Evolutionary conservation across 2,888 invertebrate genomes (phyloP), one percentile per base, ranked within the genome.

Genomic region (Drepana falcataria): DNA sequence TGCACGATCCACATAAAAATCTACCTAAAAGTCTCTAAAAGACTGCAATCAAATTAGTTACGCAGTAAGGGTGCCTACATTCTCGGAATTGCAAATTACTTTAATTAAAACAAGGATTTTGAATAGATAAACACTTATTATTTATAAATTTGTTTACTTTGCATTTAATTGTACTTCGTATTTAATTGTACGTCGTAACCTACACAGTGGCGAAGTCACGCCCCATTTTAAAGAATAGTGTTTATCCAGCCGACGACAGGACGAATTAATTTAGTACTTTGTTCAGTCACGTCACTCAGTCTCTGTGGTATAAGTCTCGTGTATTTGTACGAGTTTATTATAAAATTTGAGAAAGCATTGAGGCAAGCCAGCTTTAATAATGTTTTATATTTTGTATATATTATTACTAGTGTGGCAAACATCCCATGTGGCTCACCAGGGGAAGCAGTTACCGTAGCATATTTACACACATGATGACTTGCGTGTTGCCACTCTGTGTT

Each of bases 161-260:
- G 6, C 9, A 9, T 7, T 9, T 9, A 9, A 44, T 44, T 44
- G 9, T 9, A 44, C 9, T 6, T 6, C 2, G 6, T 44, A 3
- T 6, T 6, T 9, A 9, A 7, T 40, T 6, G 2, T 40, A 2
- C 9, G 62, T n/a, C n/a, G n/a, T n/a, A n/a, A n/a, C n/a, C n/a
- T n/a, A n/a, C n/a, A 70, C 68, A 79, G 74, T 81, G 69, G 68
- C 69, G 58, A 64, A 66, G 67, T 82, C 76, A 69, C 71, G 73
- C 81, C 79, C 71, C 75, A 66, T 73, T 75, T 73, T 66, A 69
- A 68, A 60, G 64, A 60, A 53, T 56, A 9, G 49, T 77, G 71
- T 81, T 81, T 78, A 64, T 63, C 52, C 73, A 76, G 73, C 68
- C 66, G 72, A 68, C 53, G 51, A 71, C 68, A 73, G 75, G 53